phyloP scores from a whole-genome alignment of 2,888 invertebrate genomes.

The Andrena chrysosceles region DNA sequence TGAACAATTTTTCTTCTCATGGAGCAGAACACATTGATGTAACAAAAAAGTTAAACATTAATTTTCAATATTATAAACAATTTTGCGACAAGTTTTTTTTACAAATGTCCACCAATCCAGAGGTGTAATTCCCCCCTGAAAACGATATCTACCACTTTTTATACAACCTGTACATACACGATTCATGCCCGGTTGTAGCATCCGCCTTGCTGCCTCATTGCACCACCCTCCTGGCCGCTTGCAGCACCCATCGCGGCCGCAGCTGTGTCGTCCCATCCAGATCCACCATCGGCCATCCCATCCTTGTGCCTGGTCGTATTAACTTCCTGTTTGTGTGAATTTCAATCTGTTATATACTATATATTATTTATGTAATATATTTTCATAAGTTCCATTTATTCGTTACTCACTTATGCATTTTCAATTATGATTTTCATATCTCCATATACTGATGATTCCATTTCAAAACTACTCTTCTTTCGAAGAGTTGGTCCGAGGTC shows the following conservation, averaged over 20 bases:
- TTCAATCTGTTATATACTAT: neutral
- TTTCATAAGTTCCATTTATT: neutral
- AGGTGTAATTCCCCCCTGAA: no score
- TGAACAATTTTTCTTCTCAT: no score
- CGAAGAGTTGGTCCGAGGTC: neutral
- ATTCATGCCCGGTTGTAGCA: neutral
- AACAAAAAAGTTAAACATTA: no score
- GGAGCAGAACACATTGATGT: no score
- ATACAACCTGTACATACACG: neutral
- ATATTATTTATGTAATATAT: neutral
- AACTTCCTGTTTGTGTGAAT: neutral
- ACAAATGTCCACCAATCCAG: no score
- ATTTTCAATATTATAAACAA: no score
- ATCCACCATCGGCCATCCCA: neutral
- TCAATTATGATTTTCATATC: neutral
- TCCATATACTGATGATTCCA: neutral
- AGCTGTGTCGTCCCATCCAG: neutral
- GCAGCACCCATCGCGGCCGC: neutral
- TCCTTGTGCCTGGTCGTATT: neutral
- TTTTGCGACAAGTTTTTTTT: no score
- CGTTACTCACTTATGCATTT: neutral
- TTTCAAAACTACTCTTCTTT: neutral
- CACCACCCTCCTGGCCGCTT: neutral
- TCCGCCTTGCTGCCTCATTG: neutral
- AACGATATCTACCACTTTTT: neutral